Percentiles rank a stretch among this genome's conserved stretches.
Conservation (phyloP, 2,888 invertebrate genomes). For the Omphaloscelis lunosa region DNA sequence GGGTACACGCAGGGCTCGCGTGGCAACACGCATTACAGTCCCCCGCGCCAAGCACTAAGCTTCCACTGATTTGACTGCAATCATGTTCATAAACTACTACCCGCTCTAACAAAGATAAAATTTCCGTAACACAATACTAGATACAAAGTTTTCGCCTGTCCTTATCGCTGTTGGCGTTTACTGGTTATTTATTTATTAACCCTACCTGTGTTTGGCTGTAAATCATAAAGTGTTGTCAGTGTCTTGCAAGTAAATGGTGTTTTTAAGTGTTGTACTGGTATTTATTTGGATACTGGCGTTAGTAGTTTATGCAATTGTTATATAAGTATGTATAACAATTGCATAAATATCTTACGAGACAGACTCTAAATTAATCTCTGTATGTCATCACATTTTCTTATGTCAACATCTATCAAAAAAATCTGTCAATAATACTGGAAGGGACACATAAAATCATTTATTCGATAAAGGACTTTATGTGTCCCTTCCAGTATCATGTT, state of each 20-base stretch:
- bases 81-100: slow-evolving; percentile 66
- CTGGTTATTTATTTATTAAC: slow-evolving; percentile 65
- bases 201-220: slow-evolving; percentile 56
- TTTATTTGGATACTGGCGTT: slow-evolving; percentile 13
- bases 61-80: slow-evolving; percentile 74
- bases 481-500: no score
- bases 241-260: slow-evolving; percentile 51
- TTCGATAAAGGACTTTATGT: no score
- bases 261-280: slow-evolving; percentile 43
- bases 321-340: slow-evolving; percentile 4
- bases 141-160: slow-evolving; percentile 63
- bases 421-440: slow-evolving; percentile 33
- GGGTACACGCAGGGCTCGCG: slow-evolving; percentile 86
- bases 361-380: background rate
- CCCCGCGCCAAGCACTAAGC: slow-evolving; percentile 69
- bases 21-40: slow-evolving; percentile 81
- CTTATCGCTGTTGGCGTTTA: slow-evolving; percentile 60
- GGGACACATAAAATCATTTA: slow-evolving; percentile 58
- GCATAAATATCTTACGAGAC: background rate
- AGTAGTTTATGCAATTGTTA: no score
- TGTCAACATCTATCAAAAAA: background rate
- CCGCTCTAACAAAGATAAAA: slow-evolving; percentile 65
- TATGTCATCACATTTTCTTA: background rate
- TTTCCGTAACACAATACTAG: slow-evolving; percentile 68
- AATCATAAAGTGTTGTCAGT: slow-evolving; percentile 62